Percentiles rank a stretch among this genome's conserved stretches.
These are phyloP conservation scores for Megaustenia siamemsis DNA, from an alignment of 2,888 invertebrate genomes.

Conservation along the genomic window DNA sequence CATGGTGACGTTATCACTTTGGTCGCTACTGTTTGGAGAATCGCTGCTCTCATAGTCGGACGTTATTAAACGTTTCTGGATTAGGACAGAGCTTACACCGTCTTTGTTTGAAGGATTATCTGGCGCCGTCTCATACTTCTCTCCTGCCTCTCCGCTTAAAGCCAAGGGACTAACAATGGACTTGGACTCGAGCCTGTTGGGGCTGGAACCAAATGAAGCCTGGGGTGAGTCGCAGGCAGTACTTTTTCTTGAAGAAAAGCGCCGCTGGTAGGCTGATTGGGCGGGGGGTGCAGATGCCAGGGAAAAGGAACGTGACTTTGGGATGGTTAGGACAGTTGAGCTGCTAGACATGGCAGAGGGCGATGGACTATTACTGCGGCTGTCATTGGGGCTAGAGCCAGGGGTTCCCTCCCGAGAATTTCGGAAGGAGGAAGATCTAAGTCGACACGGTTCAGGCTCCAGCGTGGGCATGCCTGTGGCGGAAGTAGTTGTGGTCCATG, in stretches of 20 bases:
- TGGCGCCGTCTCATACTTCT: neutral
- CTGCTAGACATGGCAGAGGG: slow-evolving; percentile 73
- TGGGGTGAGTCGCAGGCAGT: slow-evolving; percentile 9
- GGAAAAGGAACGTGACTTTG: slow-evolving; percentile 79
- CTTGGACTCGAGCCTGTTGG: slow-evolving; percentile 12
- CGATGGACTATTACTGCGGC: slow-evolving; percentile 77
- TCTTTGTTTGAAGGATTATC: neutral
- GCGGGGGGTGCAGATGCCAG: slow-evolving; percentile 66
- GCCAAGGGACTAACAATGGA: slow-evolving; percentile 32
- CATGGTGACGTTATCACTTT: slow-evolving; percentile 76
- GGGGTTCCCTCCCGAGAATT: slow-evolving; percentile 78
- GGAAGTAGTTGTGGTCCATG: slow-evolving; percentile 80
- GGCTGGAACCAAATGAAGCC: slow-evolving; percentile 24
- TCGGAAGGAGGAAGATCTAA: slow-evolving; percentile 77
- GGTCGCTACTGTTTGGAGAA: slow-evolving; percentile 81
- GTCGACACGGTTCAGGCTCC: slow-evolving; percentile 82
- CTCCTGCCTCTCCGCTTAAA: slow-evolving; percentile 19
- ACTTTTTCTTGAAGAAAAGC: slow-evolving; percentile 69
- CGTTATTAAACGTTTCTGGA: slow-evolving; percentile 73
- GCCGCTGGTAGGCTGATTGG: slow-evolving; percentile 61
- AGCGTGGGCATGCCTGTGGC: slow-evolving; percentile 83
- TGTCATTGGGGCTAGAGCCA: slow-evolving; percentile 76
- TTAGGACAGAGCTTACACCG: slow-evolving; percentile 29
- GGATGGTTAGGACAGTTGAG: slow-evolving; percentile 75
- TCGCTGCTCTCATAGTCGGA: slow-evolving; percentile 81